Evolutionary conservation across 2,888 invertebrate species (phyloP).

Genomic region (Heliconius ethilla): DNA sequence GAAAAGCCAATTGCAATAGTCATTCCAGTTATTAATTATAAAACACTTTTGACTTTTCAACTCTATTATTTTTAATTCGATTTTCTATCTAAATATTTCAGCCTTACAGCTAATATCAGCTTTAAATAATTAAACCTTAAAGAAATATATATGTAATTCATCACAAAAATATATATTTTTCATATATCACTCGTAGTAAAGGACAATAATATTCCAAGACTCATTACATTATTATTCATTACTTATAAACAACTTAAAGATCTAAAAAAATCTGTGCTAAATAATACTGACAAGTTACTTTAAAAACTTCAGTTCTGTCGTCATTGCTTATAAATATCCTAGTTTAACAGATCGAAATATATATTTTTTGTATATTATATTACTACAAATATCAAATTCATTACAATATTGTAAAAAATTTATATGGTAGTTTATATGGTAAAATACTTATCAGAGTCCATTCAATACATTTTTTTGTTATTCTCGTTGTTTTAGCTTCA

Average conservation of each 20-base stretch:
- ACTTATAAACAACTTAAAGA: neutral
- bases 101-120: constrained; percentile 1
- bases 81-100: neutral
- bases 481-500: too few relatives aligned
- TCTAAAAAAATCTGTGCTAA: neutral
- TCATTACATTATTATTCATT: neutral
- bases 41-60: too few relatives aligned
- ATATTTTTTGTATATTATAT: neutral
- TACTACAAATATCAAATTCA: neutral
- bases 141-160: neutral
- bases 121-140: neutral
- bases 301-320: neutral
- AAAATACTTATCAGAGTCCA: neutral
- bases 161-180: neutral
- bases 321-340: neutral
- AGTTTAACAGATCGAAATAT: neutral
- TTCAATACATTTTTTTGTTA: too few relatives aligned
- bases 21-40: too few relatives aligned
- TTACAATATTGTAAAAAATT: neutral
- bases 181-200: neutral
- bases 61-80: too few relatives aligned
- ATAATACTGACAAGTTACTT: neutral
- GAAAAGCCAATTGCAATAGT: too few relatives aligned
- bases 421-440: too few relatives aligned
- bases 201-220: neutral